Evolutionary conservation across 2,797 vertebrate genomes (phyloP).

Genomic region (Anisognathus igniventris): DNA sequence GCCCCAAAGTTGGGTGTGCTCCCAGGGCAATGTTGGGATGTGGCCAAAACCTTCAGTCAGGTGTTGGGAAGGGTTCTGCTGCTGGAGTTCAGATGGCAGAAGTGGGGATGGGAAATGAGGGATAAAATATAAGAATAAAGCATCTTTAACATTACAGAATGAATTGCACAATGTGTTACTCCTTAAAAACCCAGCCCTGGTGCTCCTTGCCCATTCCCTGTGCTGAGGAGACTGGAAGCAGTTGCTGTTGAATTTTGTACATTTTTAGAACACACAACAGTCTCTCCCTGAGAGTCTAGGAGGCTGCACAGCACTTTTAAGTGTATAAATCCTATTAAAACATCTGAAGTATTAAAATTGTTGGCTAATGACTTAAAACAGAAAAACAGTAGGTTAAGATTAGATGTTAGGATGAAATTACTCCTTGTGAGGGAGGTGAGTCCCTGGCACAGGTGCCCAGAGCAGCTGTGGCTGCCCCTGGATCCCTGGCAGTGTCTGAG

Average conservation of each 20-base stretch:
- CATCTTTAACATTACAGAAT: background rate
- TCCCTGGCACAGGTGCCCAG: background rate
- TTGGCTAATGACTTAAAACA: background rate
- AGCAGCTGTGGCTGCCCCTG: background rate
- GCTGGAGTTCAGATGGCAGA: background rate
- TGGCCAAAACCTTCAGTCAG: background rate
- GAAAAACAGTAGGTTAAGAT: no score
- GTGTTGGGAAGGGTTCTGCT: background rate
- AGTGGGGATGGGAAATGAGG: background rate
- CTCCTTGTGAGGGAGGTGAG: rapidly evolving
- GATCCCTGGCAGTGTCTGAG: background rate
- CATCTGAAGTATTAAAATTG: background rate
- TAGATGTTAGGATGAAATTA: background rate
- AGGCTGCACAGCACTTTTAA: background rate
- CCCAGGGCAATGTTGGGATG: background rate
- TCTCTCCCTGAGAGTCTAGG: background rate
- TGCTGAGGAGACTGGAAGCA: background rate
- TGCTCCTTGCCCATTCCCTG: background rate
- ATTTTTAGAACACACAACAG: background rate
- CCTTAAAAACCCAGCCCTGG: background rate
- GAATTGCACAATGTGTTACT: background rate
- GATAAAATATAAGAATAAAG: background rate
- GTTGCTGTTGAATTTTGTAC: background rate
- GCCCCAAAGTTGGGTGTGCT: background rate
- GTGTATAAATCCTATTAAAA: background rate